phyloP scores from a whole-genome alignment of 1,140 invertebrate species.

The Zaprionus africanus region DNA sequence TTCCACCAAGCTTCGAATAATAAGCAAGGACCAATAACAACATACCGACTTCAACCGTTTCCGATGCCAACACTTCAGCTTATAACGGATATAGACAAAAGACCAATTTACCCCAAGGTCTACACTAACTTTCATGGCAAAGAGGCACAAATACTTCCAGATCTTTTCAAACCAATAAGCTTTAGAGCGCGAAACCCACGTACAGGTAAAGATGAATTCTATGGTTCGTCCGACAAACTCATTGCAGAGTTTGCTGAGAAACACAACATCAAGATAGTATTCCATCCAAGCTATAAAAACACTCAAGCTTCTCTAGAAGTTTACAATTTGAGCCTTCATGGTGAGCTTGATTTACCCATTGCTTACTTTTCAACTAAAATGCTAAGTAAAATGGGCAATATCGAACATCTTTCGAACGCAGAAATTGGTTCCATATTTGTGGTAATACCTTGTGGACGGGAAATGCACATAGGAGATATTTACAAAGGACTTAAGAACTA shows the following conservation, averaged over 20 bases:
- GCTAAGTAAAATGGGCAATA: background rate
- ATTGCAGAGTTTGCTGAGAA: slow-evolving; percentile 17
- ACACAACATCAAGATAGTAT: slow-evolving; percentile 10
- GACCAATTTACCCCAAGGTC: background rate
- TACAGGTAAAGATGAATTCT: background rate
- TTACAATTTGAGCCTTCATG: background rate
- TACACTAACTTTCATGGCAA: slow-evolving; percentile 7
- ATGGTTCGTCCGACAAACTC: background rate
- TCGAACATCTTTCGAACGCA: background rate
- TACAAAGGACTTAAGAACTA: background rate
- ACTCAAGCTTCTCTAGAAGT: background rate
- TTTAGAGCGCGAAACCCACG: background rate
- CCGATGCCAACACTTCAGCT: slow-evolving; percentile 1
- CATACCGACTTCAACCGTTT: slow-evolving; percentile 31
- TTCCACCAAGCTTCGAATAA: background rate
- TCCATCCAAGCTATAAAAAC: background rate
- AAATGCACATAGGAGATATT: slow-evolving; percentile 10
- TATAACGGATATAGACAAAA: background rate
- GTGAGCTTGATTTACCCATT: slow-evolving; percentile 12
- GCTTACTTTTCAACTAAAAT: background rate
- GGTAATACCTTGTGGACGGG: slow-evolving; percentile 32
- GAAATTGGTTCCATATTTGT: slow-evolving; percentile 12
- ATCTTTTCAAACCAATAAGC: slow-evolving; percentile 4
- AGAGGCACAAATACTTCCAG: background rate
- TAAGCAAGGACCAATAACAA: background rate